Base-by-base conservation (phyloP, 2,888 invertebrate genomes). In the Sthenelais limicola region DNA sequence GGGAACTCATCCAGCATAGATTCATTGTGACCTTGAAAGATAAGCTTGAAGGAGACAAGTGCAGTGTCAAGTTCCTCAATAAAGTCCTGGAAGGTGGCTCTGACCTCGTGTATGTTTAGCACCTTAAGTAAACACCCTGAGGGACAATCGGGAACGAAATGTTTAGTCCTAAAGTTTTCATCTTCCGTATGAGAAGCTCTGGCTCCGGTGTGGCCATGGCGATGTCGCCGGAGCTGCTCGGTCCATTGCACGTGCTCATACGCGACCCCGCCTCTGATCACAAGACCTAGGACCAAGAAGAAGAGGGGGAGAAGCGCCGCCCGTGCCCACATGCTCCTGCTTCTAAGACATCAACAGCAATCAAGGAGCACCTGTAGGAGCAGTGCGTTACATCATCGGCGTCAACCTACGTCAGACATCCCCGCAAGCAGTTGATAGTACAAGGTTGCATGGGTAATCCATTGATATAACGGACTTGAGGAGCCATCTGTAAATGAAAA, bases 61-160 rank as follows among this genome's bases (percentile, higher is more conserved):
- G 67, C 69, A 18, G 73, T 70, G 49, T 73, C 70, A 9, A 73
- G 54, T 15, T 75, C 73, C 18, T 73, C 76, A n/a, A 74, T 32
- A 21, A 72, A 66, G 56, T 76, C 76, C 47, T 69, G 70, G 71
- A 76, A 74, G 24, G 54, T 43, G 15, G 58, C 26, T 26, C 74
- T 35, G 38, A 66, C 70, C 21, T 76, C 62, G 38, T 68, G 52
- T 18, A 72, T 30, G 35, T 72, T 74, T 3, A 26, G 54, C 28
- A 70, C 71, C 43, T 43, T 47, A 32, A 76, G 48, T 18, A 38
- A 51, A 26, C 76, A 76, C 24, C 71, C 49, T 12, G 35, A 30
- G 0, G 70, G 95, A 95, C 87, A 93, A 94, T 33, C 91, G 92
- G 15, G 92, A 5, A 67, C 52, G 15, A 56, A 38, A 28, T 62